phyloP scores from a whole-genome alignment of 1,140 invertebrate species.

The Drosophila miranda region DNA sequence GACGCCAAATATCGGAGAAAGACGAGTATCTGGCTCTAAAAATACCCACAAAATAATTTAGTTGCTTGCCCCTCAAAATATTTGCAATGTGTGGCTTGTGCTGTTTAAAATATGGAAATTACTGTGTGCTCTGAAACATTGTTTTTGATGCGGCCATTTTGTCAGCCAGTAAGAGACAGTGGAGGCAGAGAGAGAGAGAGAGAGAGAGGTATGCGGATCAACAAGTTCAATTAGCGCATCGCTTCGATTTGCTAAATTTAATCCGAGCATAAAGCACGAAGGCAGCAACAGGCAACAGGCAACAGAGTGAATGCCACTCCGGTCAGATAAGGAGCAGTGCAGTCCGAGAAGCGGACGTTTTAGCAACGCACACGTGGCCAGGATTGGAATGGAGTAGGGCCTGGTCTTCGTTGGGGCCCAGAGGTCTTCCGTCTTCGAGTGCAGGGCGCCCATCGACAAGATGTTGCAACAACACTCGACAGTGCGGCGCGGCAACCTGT shows the following conservation, averaged over 20 bases:
- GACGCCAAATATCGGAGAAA: slow-evolving; percentile 34
- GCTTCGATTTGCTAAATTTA: slow-evolving; percentile 79
- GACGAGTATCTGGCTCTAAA: slow-evolving; percentile 41
- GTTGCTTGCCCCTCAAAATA: slow-evolving; percentile 40
- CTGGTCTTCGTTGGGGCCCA: slow-evolving; percentile 21
- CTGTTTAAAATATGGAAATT: slow-evolving; percentile 41
- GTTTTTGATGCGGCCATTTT: slow-evolving; percentile 49
- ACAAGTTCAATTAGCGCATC: slow-evolving; percentile 74
- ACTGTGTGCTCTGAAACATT: slow-evolving; percentile 47
- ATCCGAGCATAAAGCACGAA: slow-evolving; percentile 73
- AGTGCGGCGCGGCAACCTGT: slow-evolving; percentile 69
- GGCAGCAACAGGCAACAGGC: neutral
- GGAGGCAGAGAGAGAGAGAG: too few species aligned
- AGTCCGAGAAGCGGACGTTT: slow-evolving; percentile 63
- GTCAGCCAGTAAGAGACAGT: slow-evolving; percentile 12
- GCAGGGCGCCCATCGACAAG: slow-evolving; percentile 61
- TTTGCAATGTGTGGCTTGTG: slow-evolving; percentile 56
- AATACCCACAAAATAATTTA: slow-evolving; percentile 47
- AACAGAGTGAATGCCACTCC: slow-evolving; percentile 33
- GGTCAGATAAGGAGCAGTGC: slow-evolving; percentile 44
- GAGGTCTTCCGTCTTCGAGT: slow-evolving; percentile 23
- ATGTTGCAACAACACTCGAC: slow-evolving; percentile 75
- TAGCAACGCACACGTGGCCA: slow-evolving; percentile 76
- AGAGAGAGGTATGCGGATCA: slow-evolving; percentile 1
- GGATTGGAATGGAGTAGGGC: neutral